Percentiles rank a stretch among this genome's conserved stretches.
phyloP scores from a whole-genome alignment of 2,888 invertebrate species.

The Erebia aethiops region DNA sequence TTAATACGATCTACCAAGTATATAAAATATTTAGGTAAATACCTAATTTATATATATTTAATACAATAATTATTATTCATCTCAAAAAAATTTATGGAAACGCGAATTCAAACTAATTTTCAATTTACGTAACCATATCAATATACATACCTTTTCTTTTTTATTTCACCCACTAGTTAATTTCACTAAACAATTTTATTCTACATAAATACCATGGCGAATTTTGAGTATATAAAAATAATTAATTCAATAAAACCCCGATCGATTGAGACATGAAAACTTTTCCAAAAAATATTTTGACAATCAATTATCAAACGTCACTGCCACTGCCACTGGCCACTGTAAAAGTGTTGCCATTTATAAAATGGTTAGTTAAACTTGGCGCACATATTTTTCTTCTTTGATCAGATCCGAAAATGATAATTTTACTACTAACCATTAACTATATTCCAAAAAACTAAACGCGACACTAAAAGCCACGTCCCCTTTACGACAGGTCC shows the following conservation, averaged over 20 bases:
- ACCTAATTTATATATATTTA: not conserved
- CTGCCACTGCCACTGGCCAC: conserved; percentile 6
- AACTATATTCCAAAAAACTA: too few species aligned
- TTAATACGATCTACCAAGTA: not conserved
- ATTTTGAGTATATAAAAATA: conserved; percentile 31
- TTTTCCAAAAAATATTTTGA: conserved; percentile 41
- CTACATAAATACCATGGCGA: conserved; percentile 34
- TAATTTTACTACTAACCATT: not conserved
- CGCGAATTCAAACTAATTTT: conserved; percentile 15
- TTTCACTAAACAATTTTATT: conserved; percentile 20
- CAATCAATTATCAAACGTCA: conserved; percentile 32
- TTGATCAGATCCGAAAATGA: not conserved
- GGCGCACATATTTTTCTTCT: not conserved
- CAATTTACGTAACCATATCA: conserved; percentile 32
- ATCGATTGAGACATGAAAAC: conserved; percentile 42
- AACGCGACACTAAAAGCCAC: too few species aligned
- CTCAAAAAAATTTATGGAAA: not conserved
- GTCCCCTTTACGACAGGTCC: too few species aligned
- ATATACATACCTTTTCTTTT: conserved; percentile 28
- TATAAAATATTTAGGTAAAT: not conserved
- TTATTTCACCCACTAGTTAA: conserved; percentile 22
- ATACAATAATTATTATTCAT: not conserved
- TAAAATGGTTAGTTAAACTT: not conserved
- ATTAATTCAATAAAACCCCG: conserved; percentile 31
- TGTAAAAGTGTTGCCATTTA: conserved; percentile 35